Evolutionary conservation across 2,797 vertebrate species (phyloP), one percentile per base, ranked within the genome.

Genomic region (Lithobates pipiens): DNA sequence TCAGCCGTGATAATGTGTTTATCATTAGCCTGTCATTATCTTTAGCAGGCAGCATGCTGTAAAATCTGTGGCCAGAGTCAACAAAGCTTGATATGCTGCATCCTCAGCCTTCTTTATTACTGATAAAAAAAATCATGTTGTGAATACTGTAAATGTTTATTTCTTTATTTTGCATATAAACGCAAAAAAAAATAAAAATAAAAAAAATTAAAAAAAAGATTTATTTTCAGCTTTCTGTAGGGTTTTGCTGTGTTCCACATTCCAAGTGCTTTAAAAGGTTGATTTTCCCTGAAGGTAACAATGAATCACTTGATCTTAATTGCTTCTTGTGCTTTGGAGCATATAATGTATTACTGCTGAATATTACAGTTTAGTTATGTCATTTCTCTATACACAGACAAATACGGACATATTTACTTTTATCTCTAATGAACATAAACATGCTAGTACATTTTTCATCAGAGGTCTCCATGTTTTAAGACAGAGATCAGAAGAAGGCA

Each of bases 241-340:
- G 86, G 76, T 90, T 90, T 87, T 88, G 84, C 34, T 54, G 70
- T 76, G 89, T 86, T 2, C 67, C 69, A 46, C 71, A 83, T 88
- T 88, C 89, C 90, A 75, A 81, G 82, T 83, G 83, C 57, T 82
- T 83, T 83, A 76, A 77, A n/a, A 3, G 77, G 81, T 80, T 85
- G 91, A 88, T 87, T 89, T 88, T 54, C 86, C 89, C 89, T 89
- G 83, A 89, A 89, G 67, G 83, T 85, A 88, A 85, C 88, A 29
- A 85, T 75, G 87, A 76, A 88, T 90, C 88, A 70, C 75, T 90
- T 89, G 70, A 90, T 87, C 87, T 84, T 81, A 88, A 89, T 86
- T 89, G 86, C 54, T 89, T 76, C 84, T 88, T 70, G 78, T 86
- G 32, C 0, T 0, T 86, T 90, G 69, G 80, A 87, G 76, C 71